Evolutionary conservation across 2,113 vertebrate genomes (phyloP), one percentile per base, ranked within the genome.

Genomic region (Apeltes quadracus): DNA sequence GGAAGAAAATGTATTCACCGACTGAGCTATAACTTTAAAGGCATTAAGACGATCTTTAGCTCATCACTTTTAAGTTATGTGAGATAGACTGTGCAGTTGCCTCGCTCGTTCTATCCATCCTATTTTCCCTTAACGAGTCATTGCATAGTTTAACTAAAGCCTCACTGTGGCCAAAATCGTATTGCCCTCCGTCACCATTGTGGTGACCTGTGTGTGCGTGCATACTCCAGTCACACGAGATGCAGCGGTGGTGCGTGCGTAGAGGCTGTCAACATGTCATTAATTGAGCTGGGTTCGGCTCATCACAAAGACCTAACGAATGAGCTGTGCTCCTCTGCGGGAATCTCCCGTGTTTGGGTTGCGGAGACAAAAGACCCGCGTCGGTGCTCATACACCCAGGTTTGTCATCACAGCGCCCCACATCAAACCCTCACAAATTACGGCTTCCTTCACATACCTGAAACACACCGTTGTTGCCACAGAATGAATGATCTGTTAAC

Each of bases 201-300:
- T 63, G 18, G 38, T 62, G 44, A 62, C 27, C 5, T 71, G 18
- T 64, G 54, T 73, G 29, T 64, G 12, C 38, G n/a, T 55, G 20
- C 18, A 48, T 5, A 32, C 18, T 61, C 1, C 13, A 12, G 41
- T 46, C 39, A 61, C 57, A 15, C 57, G 63, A 65, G 64, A 71
- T 65, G 56, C 54, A 76, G 41, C n/a, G 34, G 44, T 15, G 25
- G 50, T 80, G 78, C 43, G 51, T 74, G 71, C 68, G 22, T 29
- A 61, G 39, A 55, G 50, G 89, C 82, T 81, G 66, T 88, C 86
- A 86, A 25, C 76, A 59, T 61, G 64, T 83, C 75, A 82, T 78
- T 88, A 78, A 83, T 76, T 68, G 57, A 7, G 43, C 15, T 38
- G 1, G n/a, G 54, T 74, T 81, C 69, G 67, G 50, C 41, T 84